Evolutionary conservation across 2,888 invertebrate genomes (phyloP).

Genomic region (Caenorhabditis macrosperma): DNA sequence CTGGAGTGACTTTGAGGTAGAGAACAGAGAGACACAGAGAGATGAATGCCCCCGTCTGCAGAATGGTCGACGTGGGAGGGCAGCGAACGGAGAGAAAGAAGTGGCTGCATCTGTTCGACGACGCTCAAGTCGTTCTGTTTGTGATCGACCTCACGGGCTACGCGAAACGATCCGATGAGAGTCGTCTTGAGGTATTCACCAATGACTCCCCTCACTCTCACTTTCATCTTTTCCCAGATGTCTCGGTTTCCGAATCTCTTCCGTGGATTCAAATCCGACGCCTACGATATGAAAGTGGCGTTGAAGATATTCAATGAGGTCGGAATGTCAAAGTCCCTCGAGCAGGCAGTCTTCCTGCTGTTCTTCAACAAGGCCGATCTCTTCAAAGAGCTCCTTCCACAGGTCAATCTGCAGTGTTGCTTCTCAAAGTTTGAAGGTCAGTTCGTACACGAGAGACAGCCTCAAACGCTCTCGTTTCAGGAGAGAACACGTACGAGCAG

Average conservation of each 20-base stretch:
- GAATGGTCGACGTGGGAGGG: constrained; percentile 66
- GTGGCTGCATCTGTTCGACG: constrained; percentile 66
- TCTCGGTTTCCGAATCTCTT: constrained; percentile 25
- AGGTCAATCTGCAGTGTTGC: constrained; percentile 5
- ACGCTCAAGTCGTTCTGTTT: constrained; percentile 53
- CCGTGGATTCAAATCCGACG: constrained; percentile 4
- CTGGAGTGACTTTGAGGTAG: constrained; percentile 52
- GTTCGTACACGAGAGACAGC: background rate
- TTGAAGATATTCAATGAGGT: constrained; percentile 54
- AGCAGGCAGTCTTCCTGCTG: constrained; percentile 48
- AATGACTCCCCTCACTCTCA: background rate
- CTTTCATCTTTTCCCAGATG: too few relatives aligned
- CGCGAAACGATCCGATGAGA: constrained; percentile 54
- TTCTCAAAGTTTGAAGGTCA: constrained; percentile 48
- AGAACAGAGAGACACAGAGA: background rate
- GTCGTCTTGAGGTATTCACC: constrained; percentile 27
- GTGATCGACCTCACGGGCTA: constrained; percentile 58
- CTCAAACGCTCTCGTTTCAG: constrained; percentile 11
- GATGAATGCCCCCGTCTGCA: constrained; percentile 20
- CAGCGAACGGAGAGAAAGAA: constrained; percentile 63
- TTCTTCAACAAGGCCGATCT: constrained; percentile 60
- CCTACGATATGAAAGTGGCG: constrained; percentile 54
- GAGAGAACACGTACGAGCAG: constrained; percentile 23
- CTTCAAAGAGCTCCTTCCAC: constrained; percentile 45
- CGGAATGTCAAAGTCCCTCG: constrained; percentile 3